Evolutionary conservation across 2,113 vertebrate genomes (phyloP), one percentile per base, ranked within the genome.

Genomic region (Cephalopterus ornatus): DNA sequence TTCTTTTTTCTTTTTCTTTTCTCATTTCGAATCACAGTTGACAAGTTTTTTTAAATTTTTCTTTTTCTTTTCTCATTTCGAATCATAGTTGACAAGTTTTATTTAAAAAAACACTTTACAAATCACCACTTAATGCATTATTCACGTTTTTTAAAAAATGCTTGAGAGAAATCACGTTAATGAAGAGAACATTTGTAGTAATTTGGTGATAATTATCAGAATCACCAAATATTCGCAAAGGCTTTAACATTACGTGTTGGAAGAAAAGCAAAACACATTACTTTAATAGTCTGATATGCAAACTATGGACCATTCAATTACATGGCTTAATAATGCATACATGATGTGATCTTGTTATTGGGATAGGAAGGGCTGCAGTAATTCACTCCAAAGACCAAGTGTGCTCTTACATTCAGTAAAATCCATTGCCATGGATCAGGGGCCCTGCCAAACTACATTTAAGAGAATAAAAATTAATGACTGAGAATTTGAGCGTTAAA

Each of bases 251-350:
- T 99, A 98, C 99, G 99, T 99, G 99, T 99, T 99, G 98, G 95
- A 98, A 99, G 98, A 98, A 99, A 99, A 99, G 98, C 98, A 99
- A 99, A 99, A 99, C 99, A 98, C 98, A 99, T 99, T 99, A 99
- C 99, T 99, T 99, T 99, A 99, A 99, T 99, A 99, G 99, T 98
- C 98, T 99, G 99, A 99, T 99, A 99, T 99, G 99, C 99, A 99
- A 99, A 99, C 99, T 99, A 99, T 98, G 98, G 99, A 99, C 99
- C 98, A 97, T 99, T 99, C 99, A 99, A 99, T 99, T 99, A 99
- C 97, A 98, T 98, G 98, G 98, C 99, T 99, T 99, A 99, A 99
- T 99, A 99, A 99, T 98, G 99, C 99, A 99, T 99, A 99, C 99
- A 99, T 98, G 99, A 99, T 99, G 99, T 98, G 98, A 98, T 98